Evolutionary conservation across 1,140 invertebrate species (phyloP), one percentile per base, ranked within the genome.

Genomic region (Hylyphantes graminicola): DNA sequence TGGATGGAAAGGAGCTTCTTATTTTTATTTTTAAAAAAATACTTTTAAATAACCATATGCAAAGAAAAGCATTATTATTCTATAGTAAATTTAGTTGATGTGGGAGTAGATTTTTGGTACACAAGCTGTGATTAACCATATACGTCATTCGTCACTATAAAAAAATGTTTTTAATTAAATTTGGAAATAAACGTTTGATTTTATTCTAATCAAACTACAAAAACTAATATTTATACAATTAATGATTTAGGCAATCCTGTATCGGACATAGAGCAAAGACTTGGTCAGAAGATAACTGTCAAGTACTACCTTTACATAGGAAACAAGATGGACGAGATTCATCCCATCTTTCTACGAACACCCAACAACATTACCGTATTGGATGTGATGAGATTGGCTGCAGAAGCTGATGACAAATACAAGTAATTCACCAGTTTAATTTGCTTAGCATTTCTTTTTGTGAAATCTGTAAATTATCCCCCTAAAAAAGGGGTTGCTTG

Each of bases 371-470:
- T 57, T 59, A 59, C 72, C 11, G 53, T 59, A 8, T 11, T 74
- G 10, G 72, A 74, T 13, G 19, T 74, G 55, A 74, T 74, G 72
- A 74, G 55, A 74, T 35, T 74, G 9, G 72, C 72, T 15, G 50
- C 72, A 7, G 55, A 55, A 74, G 54, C 54, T 35, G 72, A 74
- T 59, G 10, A 17, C 8, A 74, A 74, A 59, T 74, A 59, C 55
- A 74, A 21, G 72, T 74, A 74, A 74, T 12, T 7, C 48, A 0
- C 8, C 15, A 13, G 11, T 11, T 8, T 68, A 11, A 17, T 19
- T 19, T 19, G 11, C 9, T 65, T 65, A 3, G n/a, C n/a, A 13
- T 59, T 59, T 13, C 2, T 13, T 59, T 59, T 59, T 59, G n/a
- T 13, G 11, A 7, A 59, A 59, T 59, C 11, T 7, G 11, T 59